Base-by-base conservation (phyloP, 1,140 invertebrate genomes). In the Anastrepha ludens region DNA sequence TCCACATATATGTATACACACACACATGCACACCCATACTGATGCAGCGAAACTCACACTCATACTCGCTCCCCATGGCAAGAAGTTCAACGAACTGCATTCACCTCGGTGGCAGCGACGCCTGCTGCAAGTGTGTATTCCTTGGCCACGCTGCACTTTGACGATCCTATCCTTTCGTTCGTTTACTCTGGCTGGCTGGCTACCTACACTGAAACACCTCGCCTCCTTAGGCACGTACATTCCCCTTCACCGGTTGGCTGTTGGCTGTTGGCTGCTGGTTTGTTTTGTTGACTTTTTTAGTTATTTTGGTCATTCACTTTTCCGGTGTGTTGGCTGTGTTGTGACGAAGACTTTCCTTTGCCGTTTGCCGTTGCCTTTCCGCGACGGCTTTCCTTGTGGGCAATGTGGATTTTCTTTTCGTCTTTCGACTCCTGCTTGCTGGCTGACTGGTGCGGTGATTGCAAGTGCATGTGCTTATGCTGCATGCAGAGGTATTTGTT, bases 291-390 rank as follows among this genome's bases (percentile, higher is more conserved):
- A 44, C 44, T 20, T 81, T 74, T 74, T 81, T 81, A 81, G 50
- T 81, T 81, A 41, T 81, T 55, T 81, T 55, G 44, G 13, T 81
- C 74, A 81, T 81, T 81, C 47, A 55, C 74, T 81, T 81, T 81
- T 81, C 74, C 74, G 74, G 74, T 41, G 39, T 11, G 29, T 20
- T 78, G 11, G 6, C 47, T 20, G 47, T 78, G n/a, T 29, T 74
- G n/a, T 11, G 7, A 55, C 74, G n/a, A 7, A 47, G 47, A 81
- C 74, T 81, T 81, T 81, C 74, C 74, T 81, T 81, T 8, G n/a
- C 8, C 47, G 74, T 5, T 29, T 50, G 60, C 17, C 2, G n/a
- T 11, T 29, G 74, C 7, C 47, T 81, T 20, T 50, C 6, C 29
- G 29, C 29, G 29, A 29, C 55, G 74, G 44, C 47, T 81, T 81